phyloP scores from a whole-genome alignment of 2,888 invertebrate genomes.

The Azorinus chamasolen region DNA sequence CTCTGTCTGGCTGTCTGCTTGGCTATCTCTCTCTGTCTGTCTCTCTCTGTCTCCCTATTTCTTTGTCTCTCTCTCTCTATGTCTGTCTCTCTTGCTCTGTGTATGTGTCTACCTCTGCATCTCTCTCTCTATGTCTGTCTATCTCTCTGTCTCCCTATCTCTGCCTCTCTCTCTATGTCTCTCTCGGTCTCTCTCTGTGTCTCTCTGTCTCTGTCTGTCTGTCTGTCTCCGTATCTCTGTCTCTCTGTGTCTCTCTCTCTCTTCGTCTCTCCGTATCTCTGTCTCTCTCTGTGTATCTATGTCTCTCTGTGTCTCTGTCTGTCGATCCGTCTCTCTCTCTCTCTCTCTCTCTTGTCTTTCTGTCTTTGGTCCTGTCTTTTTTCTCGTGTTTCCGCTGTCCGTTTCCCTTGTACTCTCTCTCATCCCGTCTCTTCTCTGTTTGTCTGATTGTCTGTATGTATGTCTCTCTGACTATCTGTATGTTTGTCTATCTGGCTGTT shows the following conservation, averaged over 20 bases:
- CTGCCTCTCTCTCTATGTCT: background rate
- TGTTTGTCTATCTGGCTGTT: too few species aligned
- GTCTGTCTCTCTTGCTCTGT: background rate
- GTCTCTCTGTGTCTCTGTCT: too few species aligned
- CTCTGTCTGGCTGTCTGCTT: background rate
- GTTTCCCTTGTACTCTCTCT: too few species aligned
- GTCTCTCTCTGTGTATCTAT: too few species aligned
- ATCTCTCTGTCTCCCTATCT: background rate
- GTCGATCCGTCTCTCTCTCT: background rate
- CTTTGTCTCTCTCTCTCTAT: too few species aligned
- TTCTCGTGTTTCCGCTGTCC: background rate
- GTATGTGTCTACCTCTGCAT: background rate
- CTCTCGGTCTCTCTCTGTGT: background rate
- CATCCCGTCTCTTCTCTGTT: background rate
- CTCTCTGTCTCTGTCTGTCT: too few species aligned
- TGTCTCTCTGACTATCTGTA: too few species aligned
- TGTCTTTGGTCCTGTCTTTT: background rate
- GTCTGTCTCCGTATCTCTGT: too few species aligned
- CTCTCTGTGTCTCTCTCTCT: background rate
- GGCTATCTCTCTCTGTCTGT: background rate
- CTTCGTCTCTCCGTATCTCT: too few species aligned
- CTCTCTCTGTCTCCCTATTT: background rate
- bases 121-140: background rate
- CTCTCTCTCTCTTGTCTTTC: background rate
- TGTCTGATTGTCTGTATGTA: too few species aligned